Base-by-base conservation (phyloP, 2,113 vertebrate species). In the Canis aureus region DNA sequence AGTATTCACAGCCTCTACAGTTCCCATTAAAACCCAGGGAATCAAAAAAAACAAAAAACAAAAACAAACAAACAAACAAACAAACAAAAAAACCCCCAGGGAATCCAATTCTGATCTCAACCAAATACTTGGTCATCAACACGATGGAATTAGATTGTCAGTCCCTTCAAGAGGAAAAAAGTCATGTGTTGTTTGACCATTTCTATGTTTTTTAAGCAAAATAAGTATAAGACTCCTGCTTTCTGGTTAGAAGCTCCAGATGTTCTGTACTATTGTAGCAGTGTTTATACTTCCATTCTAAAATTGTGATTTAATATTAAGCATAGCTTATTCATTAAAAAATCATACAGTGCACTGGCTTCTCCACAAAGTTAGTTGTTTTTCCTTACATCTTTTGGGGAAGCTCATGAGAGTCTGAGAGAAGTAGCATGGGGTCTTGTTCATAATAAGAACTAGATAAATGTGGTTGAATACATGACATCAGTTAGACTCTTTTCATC, bases 251-350 rank as follows among this genome's bases (percentile, higher is more conserved):
- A 16, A 5, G 22, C 10, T 67, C 19, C 59, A 84, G 62, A 55
- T 53, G 3, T 35, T 87, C 25, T 32, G 38, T 53, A 29, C 53
- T 76, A 62, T 79, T 49, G 16, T 51, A 73, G 55, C 32, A 32
- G 19, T 62, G 23, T 27, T 83, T 66, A 32, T 91, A 66, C 11
- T 91, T 91, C 8, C 7, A 51, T 96, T 87, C 51, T 60, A 64
- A 84, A 89, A 89, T 23, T 89, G 11, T 88, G 22, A 84, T 23
- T 90, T 79, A 87, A 94, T 79, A 66, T 89, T 81, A 87, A 81
- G 51, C 66, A 85, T 2, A 91, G 29, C 19, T 67, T 83, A 38
- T 88, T 95, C 62, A 80, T 95, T 90, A 92, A 94, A 94, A 96
- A 80, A 7, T 53, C 69, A 60, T 3, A 67, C 8, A 79, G 95